These are phyloP conservation scores for Euwallacea similis DNA, from an alignment of 1,140 invertebrate species.

Conservation along the genomic window DNA sequence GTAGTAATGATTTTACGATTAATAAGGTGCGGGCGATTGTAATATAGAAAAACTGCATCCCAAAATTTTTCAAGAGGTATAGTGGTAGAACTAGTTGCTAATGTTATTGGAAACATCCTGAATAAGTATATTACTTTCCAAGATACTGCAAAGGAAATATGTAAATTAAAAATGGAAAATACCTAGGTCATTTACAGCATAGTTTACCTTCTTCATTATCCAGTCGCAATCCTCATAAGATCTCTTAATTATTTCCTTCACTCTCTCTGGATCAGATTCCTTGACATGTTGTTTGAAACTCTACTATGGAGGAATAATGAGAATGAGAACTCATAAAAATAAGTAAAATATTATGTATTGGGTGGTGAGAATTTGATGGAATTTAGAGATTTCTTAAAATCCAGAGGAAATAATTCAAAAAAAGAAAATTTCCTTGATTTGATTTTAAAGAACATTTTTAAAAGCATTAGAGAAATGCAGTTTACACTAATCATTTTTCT, in stretches of 20 bases:
- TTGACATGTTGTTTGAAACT: constrained; percentile 75
- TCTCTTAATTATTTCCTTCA: constrained; percentile 74
- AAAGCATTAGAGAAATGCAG: too few relatives aligned
- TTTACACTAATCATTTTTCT: too few relatives aligned
- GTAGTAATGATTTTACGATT: constrained; percentile 48
- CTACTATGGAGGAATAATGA: constrained; percentile 57
- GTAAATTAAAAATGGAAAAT: not conserved
- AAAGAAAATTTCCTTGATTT: not conserved
- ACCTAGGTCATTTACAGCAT: constrained; percentile 38
- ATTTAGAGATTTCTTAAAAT: not conserved
- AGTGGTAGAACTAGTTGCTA: constrained; percentile 46
- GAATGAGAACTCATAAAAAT: not conserved
- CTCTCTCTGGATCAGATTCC: constrained; percentile 72
- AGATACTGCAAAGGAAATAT: constrained; percentile 44
- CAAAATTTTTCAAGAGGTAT: constrained; percentile 46
- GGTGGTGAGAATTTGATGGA: not conserved
- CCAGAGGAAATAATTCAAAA: not conserved
- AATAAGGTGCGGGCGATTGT: constrained; percentile 48
- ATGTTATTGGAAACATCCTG: constrained; percentile 48
- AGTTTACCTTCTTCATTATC: constrained; percentile 73
- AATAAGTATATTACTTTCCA: constrained; percentile 18
- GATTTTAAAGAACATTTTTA: not conserved
- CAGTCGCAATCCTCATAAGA: constrained; percentile 76
- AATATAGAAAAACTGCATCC: constrained; percentile 46
- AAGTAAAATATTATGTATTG: too few relatives aligned